Conservation (phyloP, 2,797 vertebrate species). For the Halcyon leucocephala region DNA sequence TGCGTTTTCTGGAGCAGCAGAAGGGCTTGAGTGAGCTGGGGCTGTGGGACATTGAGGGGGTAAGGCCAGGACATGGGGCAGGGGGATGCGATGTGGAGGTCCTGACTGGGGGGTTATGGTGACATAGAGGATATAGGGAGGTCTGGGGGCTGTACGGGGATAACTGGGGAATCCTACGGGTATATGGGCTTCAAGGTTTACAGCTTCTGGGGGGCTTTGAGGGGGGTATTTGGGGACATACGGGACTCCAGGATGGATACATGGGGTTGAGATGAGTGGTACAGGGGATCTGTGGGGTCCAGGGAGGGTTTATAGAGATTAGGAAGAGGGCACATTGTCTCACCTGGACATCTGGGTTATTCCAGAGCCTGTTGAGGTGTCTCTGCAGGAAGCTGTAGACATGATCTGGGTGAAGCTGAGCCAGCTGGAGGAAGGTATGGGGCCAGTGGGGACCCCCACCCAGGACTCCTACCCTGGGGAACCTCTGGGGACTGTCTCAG, state of each 20-base stretch:
- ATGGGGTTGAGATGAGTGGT: neutral
- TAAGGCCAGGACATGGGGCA: neutral
- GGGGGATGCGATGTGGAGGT: neutral
- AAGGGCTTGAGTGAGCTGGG: neutral
- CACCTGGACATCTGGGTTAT: neutral
- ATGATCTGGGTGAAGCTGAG: neutral
- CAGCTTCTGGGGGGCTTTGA: neutral
- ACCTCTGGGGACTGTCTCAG: neutral
- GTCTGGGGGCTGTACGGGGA: neutral
- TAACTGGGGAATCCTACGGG: neutral
- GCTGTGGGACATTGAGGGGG: neutral
- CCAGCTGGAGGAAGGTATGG: conserved; percentile 10
- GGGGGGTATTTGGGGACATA: neutral
- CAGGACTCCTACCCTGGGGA: neutral
- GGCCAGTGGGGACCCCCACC: neutral
- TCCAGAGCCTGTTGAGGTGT: neutral
- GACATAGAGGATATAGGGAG: neutral
- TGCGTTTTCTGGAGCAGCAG: neutral
- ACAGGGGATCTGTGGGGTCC: neutral
- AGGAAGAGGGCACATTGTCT: neutral
- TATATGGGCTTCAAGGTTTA: neutral
- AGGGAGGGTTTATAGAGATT: neutral
- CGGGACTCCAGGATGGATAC: neutral
- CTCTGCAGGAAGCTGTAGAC: neutral
- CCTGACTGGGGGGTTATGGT: neutral